phyloP scores from a whole-genome alignment of 1,140 invertebrate genomes.

The Procambarus clarkii region DNA sequence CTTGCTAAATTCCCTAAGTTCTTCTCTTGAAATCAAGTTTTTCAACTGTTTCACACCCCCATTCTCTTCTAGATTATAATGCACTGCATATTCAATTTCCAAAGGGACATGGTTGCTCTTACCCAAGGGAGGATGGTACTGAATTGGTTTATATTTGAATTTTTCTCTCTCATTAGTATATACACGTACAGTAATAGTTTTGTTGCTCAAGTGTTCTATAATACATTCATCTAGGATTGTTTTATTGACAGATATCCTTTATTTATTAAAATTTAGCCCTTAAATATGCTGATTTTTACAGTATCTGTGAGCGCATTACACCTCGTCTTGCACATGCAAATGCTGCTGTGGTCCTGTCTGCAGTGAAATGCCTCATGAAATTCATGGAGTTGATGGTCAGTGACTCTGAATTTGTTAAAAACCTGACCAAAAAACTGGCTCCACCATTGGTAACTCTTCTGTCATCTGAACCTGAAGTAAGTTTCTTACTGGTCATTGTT shows the following conservation, averaged over 20 bases:
- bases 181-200: no score
- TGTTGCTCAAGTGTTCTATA: background rate
- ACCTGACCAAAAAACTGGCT: conserved; percentile 96
- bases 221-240: background rate
- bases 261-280: background rate
- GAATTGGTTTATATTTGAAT: no score
- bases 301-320: conserved; percentile 98
- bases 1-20: no score
- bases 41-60: no score
- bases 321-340: conserved; percentile 98
- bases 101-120: no score
- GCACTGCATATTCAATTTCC: no score
- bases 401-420: conserved; percentile 95
- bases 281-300: conserved; percentile 72
- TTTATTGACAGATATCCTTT: background rate
- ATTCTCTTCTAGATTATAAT: no score
- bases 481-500: background rate
- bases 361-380: conserved; percentile 98
- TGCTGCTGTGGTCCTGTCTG: conserved; percentile 98
- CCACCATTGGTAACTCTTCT: conserved; percentile 98
- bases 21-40: no score
- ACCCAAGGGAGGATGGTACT: no score
- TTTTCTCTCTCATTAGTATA: no score
- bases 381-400: conserved; percentile 97
- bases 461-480: conserved; percentile 95